phyloP scores from a whole-genome alignment of 1,140 invertebrate genomes.

The Hyphantria cunea region DNA sequence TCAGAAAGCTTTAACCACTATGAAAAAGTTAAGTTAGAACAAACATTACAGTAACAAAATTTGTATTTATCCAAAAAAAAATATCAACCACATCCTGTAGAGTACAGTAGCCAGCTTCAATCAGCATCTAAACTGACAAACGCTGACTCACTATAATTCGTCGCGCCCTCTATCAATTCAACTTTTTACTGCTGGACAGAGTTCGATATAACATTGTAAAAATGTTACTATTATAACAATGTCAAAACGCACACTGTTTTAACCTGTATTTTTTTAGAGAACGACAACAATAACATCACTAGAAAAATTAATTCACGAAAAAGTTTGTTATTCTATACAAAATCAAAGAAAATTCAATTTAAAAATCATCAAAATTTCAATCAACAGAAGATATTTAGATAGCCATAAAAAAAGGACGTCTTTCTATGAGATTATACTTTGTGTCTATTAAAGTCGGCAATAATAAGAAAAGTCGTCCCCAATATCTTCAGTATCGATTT shows the following conservation, averaged over 20 bases:
- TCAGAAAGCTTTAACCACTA: no score
- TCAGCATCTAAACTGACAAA: conserved; percentile 44
- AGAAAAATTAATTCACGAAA: neutral
- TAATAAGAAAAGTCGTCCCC: conserved; percentile 19
- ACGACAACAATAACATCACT: conserved; percentile 2
- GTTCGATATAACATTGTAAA: conserved; percentile 32
- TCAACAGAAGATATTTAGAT: neutral
- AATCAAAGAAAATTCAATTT: neutral
- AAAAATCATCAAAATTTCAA: conserved; percentile 5
- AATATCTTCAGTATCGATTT: conserved; percentile 28
- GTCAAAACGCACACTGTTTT: conserved; percentile 13
- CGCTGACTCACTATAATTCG: conserved; percentile 69
- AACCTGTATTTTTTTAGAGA: conserved; percentile 1
- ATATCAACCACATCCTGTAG: conserved; percentile 46
- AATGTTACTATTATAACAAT: conserved; percentile 32
- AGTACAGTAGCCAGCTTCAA: conserved; percentile 58
- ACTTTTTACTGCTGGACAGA: conserved; percentile 53
- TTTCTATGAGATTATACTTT: conserved; percentile 1
- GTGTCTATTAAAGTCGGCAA: conserved; percentile 21
- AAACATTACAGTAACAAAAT: no score
- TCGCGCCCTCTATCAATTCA: conserved; percentile 63
- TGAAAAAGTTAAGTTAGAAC: no score
- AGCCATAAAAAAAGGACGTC: conserved; percentile 19
- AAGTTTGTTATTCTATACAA: neutral
- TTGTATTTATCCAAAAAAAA: no score